A percentile compares a stretch with the other conserved stretches of the same genome.
Evolutionary conservation across 2,113 vertebrate genomes (phyloP).

Genomic region (Origma solitaria): DNA sequence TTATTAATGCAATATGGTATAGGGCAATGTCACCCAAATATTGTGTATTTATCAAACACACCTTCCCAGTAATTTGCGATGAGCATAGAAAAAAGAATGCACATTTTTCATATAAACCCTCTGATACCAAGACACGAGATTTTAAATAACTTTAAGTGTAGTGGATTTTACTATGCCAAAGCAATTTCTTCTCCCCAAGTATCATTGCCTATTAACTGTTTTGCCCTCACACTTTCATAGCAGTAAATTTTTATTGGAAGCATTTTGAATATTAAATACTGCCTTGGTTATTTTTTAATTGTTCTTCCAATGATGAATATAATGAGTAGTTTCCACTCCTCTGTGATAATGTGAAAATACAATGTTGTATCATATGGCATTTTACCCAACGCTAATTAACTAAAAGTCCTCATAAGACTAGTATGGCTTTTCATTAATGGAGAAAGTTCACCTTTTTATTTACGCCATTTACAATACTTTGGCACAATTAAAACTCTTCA

Average conservation of each 20-base stretch:
- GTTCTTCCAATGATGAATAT: not conserved
- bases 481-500: not conserved
- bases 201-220: not conserved
- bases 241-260: not conserved
- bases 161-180: not conserved
- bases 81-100: not conserved
- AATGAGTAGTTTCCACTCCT: not conserved
- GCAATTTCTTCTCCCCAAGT: not conserved
- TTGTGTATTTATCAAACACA: not conserved
- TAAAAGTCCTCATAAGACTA: not conserved
- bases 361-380: not conserved
- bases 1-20: constrained; percentile 17
- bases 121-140: not conserved
- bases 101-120: not conserved
- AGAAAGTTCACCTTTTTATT: not conserved
- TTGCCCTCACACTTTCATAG: not conserved
- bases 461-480: not conserved
- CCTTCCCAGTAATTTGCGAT: not conserved
- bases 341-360: not conserved
- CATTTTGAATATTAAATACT: not conserved
- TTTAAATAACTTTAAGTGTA: not conserved
- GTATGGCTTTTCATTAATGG: not conserved
- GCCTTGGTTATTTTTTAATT: not conserved
- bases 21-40: constrained; percentile 11
- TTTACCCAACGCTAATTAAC: not conserved